Base-by-base conservation (phyloP, 2,797 vertebrate species). In the Dermochelys coriacea region DNA sequence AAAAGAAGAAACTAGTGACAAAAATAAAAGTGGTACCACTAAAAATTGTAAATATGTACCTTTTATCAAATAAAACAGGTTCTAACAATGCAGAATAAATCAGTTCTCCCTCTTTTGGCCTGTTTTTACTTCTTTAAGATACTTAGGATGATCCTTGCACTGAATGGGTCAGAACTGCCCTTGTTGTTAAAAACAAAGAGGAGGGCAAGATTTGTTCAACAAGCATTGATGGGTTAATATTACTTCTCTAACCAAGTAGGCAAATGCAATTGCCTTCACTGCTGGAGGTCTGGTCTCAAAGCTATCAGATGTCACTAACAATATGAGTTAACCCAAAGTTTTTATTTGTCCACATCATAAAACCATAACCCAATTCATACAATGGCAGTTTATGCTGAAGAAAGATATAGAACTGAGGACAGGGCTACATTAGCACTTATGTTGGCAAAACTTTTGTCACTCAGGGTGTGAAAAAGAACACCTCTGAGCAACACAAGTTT, bases 1-100 rank as follows among this genome's bases (percentile, higher is more conserved):
- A 1, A 45, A 90, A 78, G 91, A 79, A 85, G 2, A 84, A 94
- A 80, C 23, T 78, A 79, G 57, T 87, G 77, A 16, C 8, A 29
- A 82, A 45, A 15, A 83, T 0, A 78, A 15, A 89, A 12, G 25
- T 2, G 8, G 11, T 27, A 74, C 11, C 41, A 74, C 21, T 19
- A 31, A 74, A 87, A 86, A 64, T 9, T 71, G n/a, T 16, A 41
- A 71, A 37, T 71, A 41, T 37, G 19, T 11, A 71, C 64, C 71
- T 71, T 31, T 71, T 31, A 61, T 2, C 68, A 7, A 71, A 74
- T 25, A 57, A 1, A 88, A 51, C 11, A 54, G 84, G 45, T 27
- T 81, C 0, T 0, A 55, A 75, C 85, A 45, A 79, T 49, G 74
- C 41, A 77, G 29, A 10, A 41, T 71, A 19, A 61, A 59, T 8